Evolutionary conservation across 2,113 vertebrate species (phyloP).

Genomic region (Festucalex cinctus): DNA sequence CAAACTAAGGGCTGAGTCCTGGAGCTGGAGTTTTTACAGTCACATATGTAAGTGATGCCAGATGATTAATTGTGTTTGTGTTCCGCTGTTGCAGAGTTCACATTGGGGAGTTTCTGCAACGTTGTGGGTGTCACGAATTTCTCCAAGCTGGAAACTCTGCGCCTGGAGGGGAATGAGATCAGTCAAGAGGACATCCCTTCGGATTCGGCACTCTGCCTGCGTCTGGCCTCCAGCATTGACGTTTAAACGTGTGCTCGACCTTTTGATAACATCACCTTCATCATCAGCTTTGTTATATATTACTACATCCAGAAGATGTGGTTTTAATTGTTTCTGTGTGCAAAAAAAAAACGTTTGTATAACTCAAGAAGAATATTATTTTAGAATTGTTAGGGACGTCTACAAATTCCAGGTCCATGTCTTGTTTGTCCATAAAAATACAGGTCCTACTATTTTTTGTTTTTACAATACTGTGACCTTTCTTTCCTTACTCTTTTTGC

Average conservation of each 20-base stretch:
- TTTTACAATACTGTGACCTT: background rate
- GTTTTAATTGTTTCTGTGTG: background rate
- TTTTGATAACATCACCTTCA: background rate
- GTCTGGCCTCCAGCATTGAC: conserved; percentile 80
- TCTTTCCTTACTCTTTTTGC: background rate
- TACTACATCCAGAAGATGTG: background rate
- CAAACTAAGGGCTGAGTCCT: too few species aligned
- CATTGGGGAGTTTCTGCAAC: conserved; percentile 90
- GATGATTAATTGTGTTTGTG: background rate
- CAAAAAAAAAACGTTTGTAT: background rate
- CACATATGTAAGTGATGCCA: too few species aligned
- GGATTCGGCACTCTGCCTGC: conserved; percentile 83
- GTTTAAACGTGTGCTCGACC: conserved; percentile 62
- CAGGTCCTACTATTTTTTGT: too few species aligned
- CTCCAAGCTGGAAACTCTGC: conserved; percentile 85
- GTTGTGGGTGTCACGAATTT: conserved; percentile 85
- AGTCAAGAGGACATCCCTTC: conserved; percentile 74
- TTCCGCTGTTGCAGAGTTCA: conserved; percentile 78
- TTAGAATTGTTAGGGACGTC: background rate
- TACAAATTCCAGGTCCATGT: too few species aligned
- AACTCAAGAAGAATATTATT: background rate
- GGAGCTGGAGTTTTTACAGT: too few species aligned
- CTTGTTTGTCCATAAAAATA: too few species aligned
- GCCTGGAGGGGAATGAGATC: conserved; percentile 89
- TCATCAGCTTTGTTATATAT: background rate